Percentiles rank a stretch among this genome's conserved stretches.
Conservation (phyloP, 92 coral and sea anemone species). For the Heteractis magnifica region DNA sequence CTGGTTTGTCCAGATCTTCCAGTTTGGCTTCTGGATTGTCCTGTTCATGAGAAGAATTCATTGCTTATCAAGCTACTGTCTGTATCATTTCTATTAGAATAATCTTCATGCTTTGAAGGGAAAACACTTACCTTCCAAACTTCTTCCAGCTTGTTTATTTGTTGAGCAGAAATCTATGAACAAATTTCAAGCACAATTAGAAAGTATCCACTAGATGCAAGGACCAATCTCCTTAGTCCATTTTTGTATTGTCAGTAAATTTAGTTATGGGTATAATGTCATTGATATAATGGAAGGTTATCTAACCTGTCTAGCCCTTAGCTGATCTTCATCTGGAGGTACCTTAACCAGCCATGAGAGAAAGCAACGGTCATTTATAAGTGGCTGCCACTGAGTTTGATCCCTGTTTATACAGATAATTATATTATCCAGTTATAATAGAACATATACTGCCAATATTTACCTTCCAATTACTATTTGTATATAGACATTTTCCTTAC, state of each 20-base stretch:
- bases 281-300: background rate
- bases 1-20: constrained; percentile 98
- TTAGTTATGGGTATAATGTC: too few relatives aligned
- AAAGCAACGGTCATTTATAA: constrained; percentile 93
- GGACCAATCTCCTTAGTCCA: background rate
- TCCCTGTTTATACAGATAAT: constrained; percentile 56
- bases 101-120: background rate
- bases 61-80: background rate
- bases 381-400: constrained; percentile 98
- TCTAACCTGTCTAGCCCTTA: constrained; percentile 95
- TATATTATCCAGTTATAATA: background rate
- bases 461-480: background rate
- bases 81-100: background rate
- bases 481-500: constrained; percentile 39
- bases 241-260: too few relatives aligned
- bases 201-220: background rate
- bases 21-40: constrained; percentile 95
- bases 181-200: background rate
- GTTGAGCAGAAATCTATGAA: constrained; percentile 91
- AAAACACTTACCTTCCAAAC: constrained; percentile 80
- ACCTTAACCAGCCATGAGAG: constrained; percentile 98
- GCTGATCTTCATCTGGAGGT: constrained; percentile 98
- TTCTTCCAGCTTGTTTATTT: constrained; percentile 96
- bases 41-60: constrained; percentile 31
- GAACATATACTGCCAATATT: background rate